Base-by-base conservation (phyloP, 2,888 invertebrate species). In the Scaptomyza cyrtandrae region DNA sequence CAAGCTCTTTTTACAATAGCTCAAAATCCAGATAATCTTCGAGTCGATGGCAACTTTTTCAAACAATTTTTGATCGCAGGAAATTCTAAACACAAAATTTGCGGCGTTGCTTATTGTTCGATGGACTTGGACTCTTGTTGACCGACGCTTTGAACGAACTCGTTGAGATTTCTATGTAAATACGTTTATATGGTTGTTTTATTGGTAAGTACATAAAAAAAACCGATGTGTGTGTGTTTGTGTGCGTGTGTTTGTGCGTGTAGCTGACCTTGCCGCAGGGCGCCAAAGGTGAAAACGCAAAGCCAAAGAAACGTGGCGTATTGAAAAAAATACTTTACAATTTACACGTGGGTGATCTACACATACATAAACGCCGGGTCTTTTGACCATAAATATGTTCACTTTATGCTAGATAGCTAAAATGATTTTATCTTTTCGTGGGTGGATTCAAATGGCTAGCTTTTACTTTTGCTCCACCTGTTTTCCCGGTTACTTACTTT, bases 171-270 rank as follows among this genome's bases (percentile, higher is more conserved):
- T 78, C 70, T 67, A 60, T 45, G 63, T 68, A 71, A 71, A 75
- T 75, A 67, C 45, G 13, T 27, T 71, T 41, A 73, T 69, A 73
- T 61, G 74, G 67, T 80, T 77, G 71, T 85, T 82, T 87, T 60
- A 85, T 82, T 65, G 78, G 75, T 67, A 73, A 84, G 85, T 86
- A 84, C 85, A 86, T 84, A 81, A 84, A 86, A 78, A 5, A 33
- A 33, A 10, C 10, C 33, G 29, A 11, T 49, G 52, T 59, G 45
- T 31, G 14, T 53, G 65, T 44, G 63, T 49, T 49, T 59, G 45
- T 31, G 14, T 53, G 65, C 41, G 63, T 46, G 57, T 59, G 45
- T 37, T 19, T 50, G 55, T 44, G 58, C 45, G 56, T 56, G 70
- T 59, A 54, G 27, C 62, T 80, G 83, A 87, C 84, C 84, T 85